A percentile compares a stretch with the other conserved stretches of the same genome.
Evolutionary conservation across 2,797 vertebrate genomes (phyloP).

Genomic region (Eremophila alpestris): DNA sequence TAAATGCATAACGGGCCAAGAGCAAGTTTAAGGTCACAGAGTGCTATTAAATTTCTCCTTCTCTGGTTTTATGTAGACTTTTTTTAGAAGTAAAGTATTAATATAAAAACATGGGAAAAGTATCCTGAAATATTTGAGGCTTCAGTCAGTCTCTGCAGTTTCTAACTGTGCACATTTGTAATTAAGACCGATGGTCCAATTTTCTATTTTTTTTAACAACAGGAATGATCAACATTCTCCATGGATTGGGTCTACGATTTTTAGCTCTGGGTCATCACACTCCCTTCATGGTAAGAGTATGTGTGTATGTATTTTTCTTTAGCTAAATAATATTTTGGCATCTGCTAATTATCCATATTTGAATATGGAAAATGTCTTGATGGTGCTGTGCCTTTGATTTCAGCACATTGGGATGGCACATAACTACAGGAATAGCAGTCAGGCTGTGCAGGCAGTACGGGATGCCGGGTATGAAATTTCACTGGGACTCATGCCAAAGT

Average conservation of each 20-base stretch:
- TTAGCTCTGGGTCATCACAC: slow-evolving; percentile 96
- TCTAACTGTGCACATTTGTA: neutral
- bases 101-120: neutral
- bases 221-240: slow-evolving; percentile 99
- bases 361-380: neutral
- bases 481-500: slow-evolving; percentile 94
- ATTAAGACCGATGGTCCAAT: neutral
- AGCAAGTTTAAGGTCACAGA: neutral
- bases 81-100: neutral
- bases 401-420: slow-evolving; percentile 99
- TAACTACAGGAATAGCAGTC: slow-evolving; percentile 96
- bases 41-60: neutral
- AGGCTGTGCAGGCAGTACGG: slow-evolving; percentile 95
- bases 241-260: slow-evolving; percentile 94
- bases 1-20: neutral
- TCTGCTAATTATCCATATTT: neutral
- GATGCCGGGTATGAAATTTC: slow-evolving; percentile 98
- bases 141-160: neutral
- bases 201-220: neutral
- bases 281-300: slow-evolving; percentile 90
- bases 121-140: neutral
- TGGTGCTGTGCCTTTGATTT: slow-evolving; percentile 51
- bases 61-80: neutral
- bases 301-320: neutral
- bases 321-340: neutral